Percentiles rank a stretch among this genome's conserved stretches.
Conservation (phyloP, 2,888 invertebrate species). For the Sympetrum striolatum region DNA sequence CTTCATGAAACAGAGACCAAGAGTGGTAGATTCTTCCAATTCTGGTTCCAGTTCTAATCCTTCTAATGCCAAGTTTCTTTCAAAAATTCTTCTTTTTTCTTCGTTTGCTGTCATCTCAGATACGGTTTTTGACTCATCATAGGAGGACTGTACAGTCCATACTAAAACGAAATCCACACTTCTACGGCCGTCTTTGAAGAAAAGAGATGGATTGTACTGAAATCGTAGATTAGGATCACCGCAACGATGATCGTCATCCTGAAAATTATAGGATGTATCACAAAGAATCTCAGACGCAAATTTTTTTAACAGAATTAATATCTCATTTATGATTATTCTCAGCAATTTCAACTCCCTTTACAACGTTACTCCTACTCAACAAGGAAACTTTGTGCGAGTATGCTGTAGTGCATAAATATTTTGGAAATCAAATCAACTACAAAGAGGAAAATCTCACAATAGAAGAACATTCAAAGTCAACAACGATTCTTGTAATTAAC, state of each 20-base stretch:
- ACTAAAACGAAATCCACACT: slow-evolving; percentile 81
- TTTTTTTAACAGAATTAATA: too few relatives aligned
- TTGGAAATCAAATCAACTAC: too few relatives aligned
- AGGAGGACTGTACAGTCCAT: slow-evolving; percentile 62
- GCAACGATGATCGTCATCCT: not conserved
- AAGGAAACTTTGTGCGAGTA: too few relatives aligned
- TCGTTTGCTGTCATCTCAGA: slow-evolving; percentile 57
- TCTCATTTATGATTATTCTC: too few relatives aligned
- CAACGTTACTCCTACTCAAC: too few relatives aligned
- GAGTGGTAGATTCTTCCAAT: slow-evolving; percentile 63
- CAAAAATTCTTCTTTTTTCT: slow-evolving; percentile 69
- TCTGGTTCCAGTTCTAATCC: slow-evolving; percentile 78
- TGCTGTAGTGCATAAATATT: too few relatives aligned
- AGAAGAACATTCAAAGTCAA: too few relatives aligned
- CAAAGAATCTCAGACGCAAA: not conserved
- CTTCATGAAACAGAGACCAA: slow-evolving; percentile 83
- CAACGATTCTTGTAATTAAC: too few relatives aligned
- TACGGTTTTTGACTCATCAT: slow-evolving; percentile 64
- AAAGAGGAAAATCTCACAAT: too few relatives aligned
- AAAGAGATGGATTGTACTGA: slow-evolving; percentile 48
- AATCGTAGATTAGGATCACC: not conserved
- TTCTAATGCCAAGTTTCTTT: slow-evolving; percentile 74
- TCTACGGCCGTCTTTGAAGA: slow-evolving; percentile 72
- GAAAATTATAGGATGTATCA: not conserved
- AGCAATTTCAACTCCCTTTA: too few relatives aligned